phyloP scores from a whole-genome alignment of 1,140 invertebrate species.

The Neotoxoptera formosana region DNA sequence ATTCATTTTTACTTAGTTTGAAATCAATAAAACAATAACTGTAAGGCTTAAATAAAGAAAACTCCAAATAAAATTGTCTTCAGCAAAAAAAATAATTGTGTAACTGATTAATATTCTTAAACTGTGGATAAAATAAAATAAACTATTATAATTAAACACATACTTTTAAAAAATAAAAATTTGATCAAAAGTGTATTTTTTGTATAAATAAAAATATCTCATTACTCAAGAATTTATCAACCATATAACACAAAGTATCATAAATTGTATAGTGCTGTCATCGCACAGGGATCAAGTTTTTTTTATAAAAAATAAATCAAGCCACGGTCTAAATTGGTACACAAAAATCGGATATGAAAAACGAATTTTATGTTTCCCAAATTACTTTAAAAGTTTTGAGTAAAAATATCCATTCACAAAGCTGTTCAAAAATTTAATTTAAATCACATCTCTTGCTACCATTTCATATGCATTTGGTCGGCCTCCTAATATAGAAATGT shows the following conservation, averaged over 20 bases:
- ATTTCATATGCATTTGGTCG: background rate
- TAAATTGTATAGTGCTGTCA: background rate
- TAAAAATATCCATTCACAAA: background rate
- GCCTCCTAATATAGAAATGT: conserved; percentile 10
- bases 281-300: background rate
- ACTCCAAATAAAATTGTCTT: background rate
- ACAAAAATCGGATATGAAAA: conserved; percentile 1
- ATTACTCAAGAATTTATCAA: background rate
- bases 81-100: background rate
- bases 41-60: too few species aligned
- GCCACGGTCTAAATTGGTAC: background rate
- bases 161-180: background rate
- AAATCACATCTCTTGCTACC: conserved; percentile 1
- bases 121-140: background rate
- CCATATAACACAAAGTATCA: background rate
- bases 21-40: too few species aligned
- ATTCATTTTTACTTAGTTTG: too few species aligned
- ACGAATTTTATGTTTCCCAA: background rate
- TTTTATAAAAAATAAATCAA: background rate
- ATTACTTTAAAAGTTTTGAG: background rate
- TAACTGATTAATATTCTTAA: background rate
- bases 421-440: background rate
- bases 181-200: background rate
- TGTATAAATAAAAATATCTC: background rate
- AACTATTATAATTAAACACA: background rate